A percentile compares a stretch with the other conserved stretches of the same genome.
phyloP scores from a whole-genome alignment of 1,140 invertebrate genomes.

The Bicyclus anynana region DNA sequence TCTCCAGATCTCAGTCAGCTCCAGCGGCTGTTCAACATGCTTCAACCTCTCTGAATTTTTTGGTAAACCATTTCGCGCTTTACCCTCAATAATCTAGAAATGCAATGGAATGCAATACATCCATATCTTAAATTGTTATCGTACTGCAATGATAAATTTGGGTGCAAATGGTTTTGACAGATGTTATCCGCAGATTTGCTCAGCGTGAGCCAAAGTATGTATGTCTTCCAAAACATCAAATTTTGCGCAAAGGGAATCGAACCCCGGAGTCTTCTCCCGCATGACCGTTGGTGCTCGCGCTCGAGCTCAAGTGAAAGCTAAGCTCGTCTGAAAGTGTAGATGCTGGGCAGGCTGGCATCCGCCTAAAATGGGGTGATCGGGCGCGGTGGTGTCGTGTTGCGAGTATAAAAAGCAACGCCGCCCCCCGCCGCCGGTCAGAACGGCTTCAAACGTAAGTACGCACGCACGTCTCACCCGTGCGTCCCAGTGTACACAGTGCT shows the following conservation, averaged over 20 bases:
- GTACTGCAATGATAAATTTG: too few relatives aligned
- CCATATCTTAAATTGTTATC: too few relatives aligned
- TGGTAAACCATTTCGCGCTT: too few relatives aligned
- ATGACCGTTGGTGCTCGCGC: conserved; percentile 22
- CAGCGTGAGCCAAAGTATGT: too few relatives aligned
- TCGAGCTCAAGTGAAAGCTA: conserved; percentile 66
- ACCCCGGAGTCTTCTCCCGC: neutral
- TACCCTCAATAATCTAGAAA: too few relatives aligned
- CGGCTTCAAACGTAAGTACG: conserved; percentile 89
- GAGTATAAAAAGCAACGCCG: conserved; percentile 88
- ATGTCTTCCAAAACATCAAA: too few relatives aligned
- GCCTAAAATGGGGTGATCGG: conserved; percentile 83
- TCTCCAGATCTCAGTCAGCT: neutral
- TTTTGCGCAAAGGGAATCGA: neutral
- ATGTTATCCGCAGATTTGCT: too few relatives aligned
- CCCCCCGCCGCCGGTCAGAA: conserved; percentile 87
- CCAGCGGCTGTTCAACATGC: neutral
- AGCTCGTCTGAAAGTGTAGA: conserved; percentile 68
- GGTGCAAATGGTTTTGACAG: too few relatives aligned
- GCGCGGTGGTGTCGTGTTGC: conserved; percentile 87
- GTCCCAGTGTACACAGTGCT: conserved; percentile 38
- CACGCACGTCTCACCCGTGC: conserved; percentile 55
- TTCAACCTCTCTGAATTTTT: neutral
- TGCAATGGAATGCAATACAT: too few relatives aligned
- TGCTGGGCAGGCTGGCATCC: conserved; percentile 61